Conservation (phyloP, 2,888 invertebrate species). For the Eumerus sabulonum region DNA sequence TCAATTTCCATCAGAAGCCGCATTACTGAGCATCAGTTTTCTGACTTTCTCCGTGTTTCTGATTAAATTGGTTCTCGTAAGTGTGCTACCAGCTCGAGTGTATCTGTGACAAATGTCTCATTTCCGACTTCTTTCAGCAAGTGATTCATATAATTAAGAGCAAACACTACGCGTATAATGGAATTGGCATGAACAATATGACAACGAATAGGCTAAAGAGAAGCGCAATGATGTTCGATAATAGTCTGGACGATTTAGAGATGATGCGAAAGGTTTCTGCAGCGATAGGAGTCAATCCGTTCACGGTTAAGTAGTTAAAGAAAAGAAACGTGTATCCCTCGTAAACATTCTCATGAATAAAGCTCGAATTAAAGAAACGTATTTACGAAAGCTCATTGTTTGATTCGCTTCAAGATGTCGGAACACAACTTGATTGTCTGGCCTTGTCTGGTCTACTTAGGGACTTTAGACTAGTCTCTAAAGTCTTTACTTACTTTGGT, state of each 20-base stretch:
- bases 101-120: conserved; percentile 19
- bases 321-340: too few species aligned
- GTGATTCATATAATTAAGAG: conserved; percentile 84
- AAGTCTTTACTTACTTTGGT: too few species aligned
- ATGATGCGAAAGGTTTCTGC: conserved; percentile 39
- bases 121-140: conserved; percentile 80
- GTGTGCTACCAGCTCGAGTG: conserved; percentile 69
- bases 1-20: conserved; percentile 90
- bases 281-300: conserved; percentile 51
- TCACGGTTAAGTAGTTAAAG: conserved; percentile 13
- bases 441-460: too few species aligned
- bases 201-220: conserved; percentile 29
- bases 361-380: too few species aligned
- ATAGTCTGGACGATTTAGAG: conserved; percentile 51
- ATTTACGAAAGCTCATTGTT: too few species aligned
- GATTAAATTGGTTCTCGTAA: conserved; percentile 89
- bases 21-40: conserved; percentile 90
- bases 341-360: too few species aligned
- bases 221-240: conserved; percentile 56
- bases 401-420: too few species aligned
- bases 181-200: conserved; percentile 70
- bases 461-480: too few species aligned
- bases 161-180: conserved; percentile 79
- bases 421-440: too few species aligned
- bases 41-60: conserved; percentile 91